Percentiles rank a stretch among this genome's conserved stretches.
phyloP scores from a whole-genome alignment of 2,113 vertebrate genomes.

The Austrofundulus limnaeus region DNA sequence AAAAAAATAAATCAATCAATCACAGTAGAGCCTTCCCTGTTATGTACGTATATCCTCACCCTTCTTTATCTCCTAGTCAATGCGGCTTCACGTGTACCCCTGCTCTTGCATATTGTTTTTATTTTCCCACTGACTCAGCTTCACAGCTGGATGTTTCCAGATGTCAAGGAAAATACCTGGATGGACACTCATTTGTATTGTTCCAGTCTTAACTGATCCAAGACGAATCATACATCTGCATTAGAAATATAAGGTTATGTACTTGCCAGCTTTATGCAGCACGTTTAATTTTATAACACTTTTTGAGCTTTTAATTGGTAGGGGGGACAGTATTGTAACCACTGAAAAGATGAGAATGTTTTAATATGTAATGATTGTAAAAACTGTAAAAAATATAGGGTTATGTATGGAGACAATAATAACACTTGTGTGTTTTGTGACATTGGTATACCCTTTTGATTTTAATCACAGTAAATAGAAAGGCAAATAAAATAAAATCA shows the following conservation, averaged over 20 bases:
- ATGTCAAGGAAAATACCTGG: conserved; percentile 26
- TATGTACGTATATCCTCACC: too few species aligned
- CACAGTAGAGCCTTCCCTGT: too few species aligned
- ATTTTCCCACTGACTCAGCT: conserved; percentile 27
- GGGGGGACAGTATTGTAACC: too few species aligned
- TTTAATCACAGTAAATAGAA: conserved; percentile 25
- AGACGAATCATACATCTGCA: conserved; percentile 9
- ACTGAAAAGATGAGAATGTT: conserved; percentile 64
- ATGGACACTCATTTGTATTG: conserved; percentile 34
- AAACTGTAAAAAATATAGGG: conserved; percentile 37
- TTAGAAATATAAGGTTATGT: conserved; percentile 1
- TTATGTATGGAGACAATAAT: conserved; percentile 33
- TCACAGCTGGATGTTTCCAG: conserved; percentile 48
- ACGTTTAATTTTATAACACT: neutral
- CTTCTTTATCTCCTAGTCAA: too few species aligned
- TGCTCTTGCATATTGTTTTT: conserved; percentile 15
- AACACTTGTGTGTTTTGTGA: conserved; percentile 37
- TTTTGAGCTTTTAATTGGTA: too few species aligned
- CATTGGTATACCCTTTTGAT: neutral
- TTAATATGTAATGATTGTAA: conserved; percentile 56
- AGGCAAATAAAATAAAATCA: conserved; percentile 19
- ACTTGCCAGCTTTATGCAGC: neutral
- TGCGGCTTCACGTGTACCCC: neutral
- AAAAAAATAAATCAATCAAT: too few species aligned
- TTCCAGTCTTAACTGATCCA: conserved; percentile 16